A percentile compares a stretch with the other conserved stretches of the same genome.
phyloP scores from a whole-genome alignment of 2,797 vertebrate species.

The Chaetodon trifasciatus region DNA sequence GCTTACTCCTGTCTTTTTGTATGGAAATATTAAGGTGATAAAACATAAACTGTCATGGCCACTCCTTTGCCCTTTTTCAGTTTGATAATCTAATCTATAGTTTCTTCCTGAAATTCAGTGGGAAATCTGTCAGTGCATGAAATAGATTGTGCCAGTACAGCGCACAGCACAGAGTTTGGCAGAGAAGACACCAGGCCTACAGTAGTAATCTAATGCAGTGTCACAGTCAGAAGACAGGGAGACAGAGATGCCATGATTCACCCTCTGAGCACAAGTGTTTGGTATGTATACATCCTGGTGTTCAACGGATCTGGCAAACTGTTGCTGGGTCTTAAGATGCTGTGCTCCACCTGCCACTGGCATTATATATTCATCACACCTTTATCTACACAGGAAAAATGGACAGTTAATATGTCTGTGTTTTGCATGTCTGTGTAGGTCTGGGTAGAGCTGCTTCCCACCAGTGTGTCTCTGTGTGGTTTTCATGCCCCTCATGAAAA shows the following conservation, averaged over 20 bases:
- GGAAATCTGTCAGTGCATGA: background rate
- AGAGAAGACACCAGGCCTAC: conserved; percentile 7
- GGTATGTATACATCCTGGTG: conserved; percentile 32
- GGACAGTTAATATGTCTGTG: conserved; percentile 18
- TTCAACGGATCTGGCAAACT: conserved; percentile 36
- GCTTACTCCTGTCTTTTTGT: background rate
- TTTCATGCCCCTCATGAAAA: conserved; percentile 50
- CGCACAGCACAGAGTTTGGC: conserved; percentile 16
- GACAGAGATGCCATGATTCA: conserved; percentile 34
- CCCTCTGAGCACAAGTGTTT: conserved; percentile 16
- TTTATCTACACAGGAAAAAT: conserved; percentile 39
- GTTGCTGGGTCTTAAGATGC: conserved; percentile 35
- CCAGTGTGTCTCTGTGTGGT: conserved; percentile 26
- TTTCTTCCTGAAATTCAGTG: conserved; percentile 1
- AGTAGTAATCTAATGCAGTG: conserved; percentile 35
- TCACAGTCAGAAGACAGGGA: conserved; percentile 29
- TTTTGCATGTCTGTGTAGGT: conserved; percentile 15
- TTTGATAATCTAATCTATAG: background rate
- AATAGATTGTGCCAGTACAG: conserved; percentile 5
- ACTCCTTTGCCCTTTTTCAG: background rate
- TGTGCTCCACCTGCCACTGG: conserved; percentile 27
- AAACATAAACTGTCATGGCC: background rate
- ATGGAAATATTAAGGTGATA: background rate
- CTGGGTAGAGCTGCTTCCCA: conserved; percentile 4
- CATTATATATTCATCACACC: conserved; percentile 54